Evolutionary conservation across 2,888 invertebrate species (phyloP).

Genomic region (Smittia sp.): DNA sequence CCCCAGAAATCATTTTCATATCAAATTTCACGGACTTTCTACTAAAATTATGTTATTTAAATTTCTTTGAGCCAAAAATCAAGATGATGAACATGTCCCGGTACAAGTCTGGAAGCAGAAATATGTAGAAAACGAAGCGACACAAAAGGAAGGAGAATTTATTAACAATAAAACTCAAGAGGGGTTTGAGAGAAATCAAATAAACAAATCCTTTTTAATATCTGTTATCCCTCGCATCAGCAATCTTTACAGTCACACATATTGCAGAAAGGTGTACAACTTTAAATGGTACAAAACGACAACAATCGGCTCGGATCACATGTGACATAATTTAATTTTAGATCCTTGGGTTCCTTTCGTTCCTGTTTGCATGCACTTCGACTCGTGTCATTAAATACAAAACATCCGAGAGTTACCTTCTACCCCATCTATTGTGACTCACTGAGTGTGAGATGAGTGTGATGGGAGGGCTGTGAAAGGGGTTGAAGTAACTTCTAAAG

Average conservation of each 20-base stretch:
- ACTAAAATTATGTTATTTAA: constrained; percentile 36
- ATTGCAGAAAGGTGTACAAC: not conserved
- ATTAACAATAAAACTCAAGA: constrained; percentile 38
- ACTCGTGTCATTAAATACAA: constrained; percentile 42
- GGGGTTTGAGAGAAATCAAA: constrained; percentile 41
- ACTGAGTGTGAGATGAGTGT: constrained; percentile 5
- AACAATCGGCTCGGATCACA: not conserved
- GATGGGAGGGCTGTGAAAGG: not conserved
- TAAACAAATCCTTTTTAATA: constrained; percentile 37
- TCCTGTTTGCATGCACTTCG: constrained; percentile 36
- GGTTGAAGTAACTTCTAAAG: not conserved
- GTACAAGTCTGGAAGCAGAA: no score
- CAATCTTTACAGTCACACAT: constrained; percentile 11
- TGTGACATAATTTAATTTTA: constrained; percentile 41
- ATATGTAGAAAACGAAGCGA: not conserved
- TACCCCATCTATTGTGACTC: constrained; percentile 4
- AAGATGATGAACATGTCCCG: constrained; percentile 34
- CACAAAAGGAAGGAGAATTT: not conserved
- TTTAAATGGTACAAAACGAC: constrained; percentile 15
- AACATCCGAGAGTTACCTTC: constrained; percentile 11
- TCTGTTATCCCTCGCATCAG: constrained; percentile 34
- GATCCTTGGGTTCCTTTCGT: not conserved
- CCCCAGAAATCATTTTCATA: constrained; percentile 13
- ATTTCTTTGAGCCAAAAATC: constrained; percentile 9
- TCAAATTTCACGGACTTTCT: constrained; percentile 31